A percentile compares a stretch with the other conserved stretches of the same genome.
Evolutionary conservation across 2,888 invertebrate genomes (phyloP).

Genomic region (Phytoseiulus persimilis): DNA sequence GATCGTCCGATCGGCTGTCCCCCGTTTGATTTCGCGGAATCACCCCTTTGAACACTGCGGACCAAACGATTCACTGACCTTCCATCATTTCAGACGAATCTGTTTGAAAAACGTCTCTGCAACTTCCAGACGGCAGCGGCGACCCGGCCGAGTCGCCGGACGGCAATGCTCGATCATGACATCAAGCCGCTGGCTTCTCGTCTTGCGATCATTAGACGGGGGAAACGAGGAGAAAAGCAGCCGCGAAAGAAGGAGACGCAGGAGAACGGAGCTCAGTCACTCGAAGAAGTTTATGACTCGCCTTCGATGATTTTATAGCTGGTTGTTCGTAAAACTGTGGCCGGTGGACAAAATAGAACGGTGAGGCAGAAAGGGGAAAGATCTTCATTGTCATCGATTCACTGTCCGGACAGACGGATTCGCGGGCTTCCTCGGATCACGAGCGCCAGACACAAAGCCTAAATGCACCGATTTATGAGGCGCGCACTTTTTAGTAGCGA

Average conservation of each 20-base stretch:
- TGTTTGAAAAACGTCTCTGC: neutral
- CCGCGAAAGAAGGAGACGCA: neutral
- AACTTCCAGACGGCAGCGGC: too few species aligned
- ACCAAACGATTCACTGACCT: neutral
- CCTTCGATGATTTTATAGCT: neutral
- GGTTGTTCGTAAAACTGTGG: slow-evolving; percentile 5
- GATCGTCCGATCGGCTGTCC: neutral
- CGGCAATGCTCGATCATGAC: neutral
- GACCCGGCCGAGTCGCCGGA: neutral
- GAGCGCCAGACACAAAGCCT: slow-evolving; percentile 5
- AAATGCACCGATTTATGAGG: neutral
- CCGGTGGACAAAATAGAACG: neutral
- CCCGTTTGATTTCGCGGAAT: neutral
- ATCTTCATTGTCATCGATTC: neutral
- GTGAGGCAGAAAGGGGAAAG: neutral
- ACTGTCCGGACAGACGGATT: neutral
- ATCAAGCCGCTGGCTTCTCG: neutral
- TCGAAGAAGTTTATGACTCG: neutral
- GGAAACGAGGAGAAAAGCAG: neutral
- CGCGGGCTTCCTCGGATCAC: neutral
- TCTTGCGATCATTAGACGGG: neutral
- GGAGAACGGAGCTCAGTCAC: neutral
- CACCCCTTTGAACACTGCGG: neutral
- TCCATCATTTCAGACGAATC: neutral
- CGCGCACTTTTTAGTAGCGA: neutral